Evolutionary conservation across 1,140 invertebrate genomes (phyloP), one percentile per base, ranked within the genome.

Genomic region (Drosophila repleta): DNA sequence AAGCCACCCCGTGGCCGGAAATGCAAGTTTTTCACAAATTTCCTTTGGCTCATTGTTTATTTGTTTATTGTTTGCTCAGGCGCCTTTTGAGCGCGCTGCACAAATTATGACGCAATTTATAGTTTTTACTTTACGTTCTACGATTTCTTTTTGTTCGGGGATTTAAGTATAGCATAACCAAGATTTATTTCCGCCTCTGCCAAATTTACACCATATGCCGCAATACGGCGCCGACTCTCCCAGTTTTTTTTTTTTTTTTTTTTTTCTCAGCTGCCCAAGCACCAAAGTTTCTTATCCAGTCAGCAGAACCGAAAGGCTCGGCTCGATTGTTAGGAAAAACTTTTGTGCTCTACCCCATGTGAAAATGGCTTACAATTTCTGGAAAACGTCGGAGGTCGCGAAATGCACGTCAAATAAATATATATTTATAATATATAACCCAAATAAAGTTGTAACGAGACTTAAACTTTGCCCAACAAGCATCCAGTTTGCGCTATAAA

Each of bases 71-170:
- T 41, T n/a, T 41, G 39, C 15, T n/a, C 15, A 41, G 13, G 24
- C 46, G 68, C 52, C 68, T 71, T 71, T 65, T 53, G 57, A n/a
- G 26, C 53, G 29, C 46, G 15, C n/a, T 21, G n/a, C 46, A 24
- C 39, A 88, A 87, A 87, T 87, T 88, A 87, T 87, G 82, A 87
- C 82, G 82, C 82, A 87, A 88, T 87, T 88, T 82, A 87, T 87
- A 87, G 82, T 87, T 88, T 87, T 74, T 64, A 48, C 68, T 78
- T 68, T 49, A 43, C 62, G 58, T 35, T 20, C 3, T 57, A 21
- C 41, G 43, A 56, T 46, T 46, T 69, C 37, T 35, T 48, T 61
- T 85, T 80, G 81, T 74, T 72, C 39, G 55, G 53, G 74, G 69
- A 61, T 67, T 74, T 68, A 58, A 41, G 55, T 64, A 68, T 68